Evolutionary conservation across 2,797 vertebrate genomes (phyloP), one percentile per base, ranked within the genome.

Genomic region (Benthosema pterotum): DNA sequence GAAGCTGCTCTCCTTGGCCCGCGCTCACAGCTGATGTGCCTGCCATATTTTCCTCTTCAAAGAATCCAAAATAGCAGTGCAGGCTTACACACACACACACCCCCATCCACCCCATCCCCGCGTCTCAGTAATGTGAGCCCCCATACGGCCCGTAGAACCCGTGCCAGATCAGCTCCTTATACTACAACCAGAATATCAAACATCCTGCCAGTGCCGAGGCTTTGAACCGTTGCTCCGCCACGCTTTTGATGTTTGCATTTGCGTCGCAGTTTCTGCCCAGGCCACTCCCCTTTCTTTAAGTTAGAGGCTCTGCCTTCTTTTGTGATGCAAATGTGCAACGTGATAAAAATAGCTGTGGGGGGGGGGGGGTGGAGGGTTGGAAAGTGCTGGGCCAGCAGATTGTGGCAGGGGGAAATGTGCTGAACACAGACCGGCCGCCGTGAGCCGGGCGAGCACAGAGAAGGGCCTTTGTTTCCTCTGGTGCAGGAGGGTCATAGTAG

Each of bases 31-130:
- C 88, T 92, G 88, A 92, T 25, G 77, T 77, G 78, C 74, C 87
- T 89, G 87, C 89, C 88, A 89, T 81, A 81, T 85, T 85, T 92
- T 92, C 79, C 87, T 92, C 93, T 95, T 96, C 94, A 95, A 96
- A 96, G 93, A 67, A 60, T 80, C 67, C 68, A 87, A 94, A 95
- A 94, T 94, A 80, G 85, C 88, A 85, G 85, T 67, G 57, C 73
- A 60, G 84, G 83, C 67, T 70, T 45, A 69, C 68, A 18, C 61
- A 25, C 83, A 76, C 82, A 18, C 52, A 77, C 68, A 72, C 80
- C 63, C 75, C 69, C 70, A 74, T 74, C 72, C 61, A 58, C 61
- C 57, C 48, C 51, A 22, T 45, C 38, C 28, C 55, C 42, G 28
- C 57, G 38, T 22, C 67, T 57, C 32, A 57, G 49, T 68, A 59